These are phyloP conservation scores for Paralichthys olivaceus DNA, from an alignment of 2,113 vertebrate genomes.

Conservation along the genomic window DNA sequence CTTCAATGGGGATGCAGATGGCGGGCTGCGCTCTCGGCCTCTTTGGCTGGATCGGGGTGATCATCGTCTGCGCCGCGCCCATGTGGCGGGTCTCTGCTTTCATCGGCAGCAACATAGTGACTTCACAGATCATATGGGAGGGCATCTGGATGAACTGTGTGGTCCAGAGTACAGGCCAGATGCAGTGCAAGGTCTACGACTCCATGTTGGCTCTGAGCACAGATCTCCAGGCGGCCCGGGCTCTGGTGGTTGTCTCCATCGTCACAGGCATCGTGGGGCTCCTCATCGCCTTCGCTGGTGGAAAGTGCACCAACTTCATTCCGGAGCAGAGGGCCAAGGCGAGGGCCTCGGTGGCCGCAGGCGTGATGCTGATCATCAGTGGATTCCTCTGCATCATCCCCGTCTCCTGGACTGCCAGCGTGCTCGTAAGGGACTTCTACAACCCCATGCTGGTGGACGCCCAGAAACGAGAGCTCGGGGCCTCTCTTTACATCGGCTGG, in stretches of 20 bases:
- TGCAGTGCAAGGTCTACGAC: constrained; percentile 82
- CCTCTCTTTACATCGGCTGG: constrained; percentile 90
- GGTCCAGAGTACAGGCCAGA: constrained; percentile 80
- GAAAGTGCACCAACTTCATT: constrained; percentile 93
- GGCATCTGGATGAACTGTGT: constrained; percentile 82
- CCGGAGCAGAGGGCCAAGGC: constrained; percentile 83
- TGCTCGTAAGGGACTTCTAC: constrained; percentile 90
- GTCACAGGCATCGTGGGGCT: constrained; percentile 76
- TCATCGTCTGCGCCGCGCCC: constrained; percentile 65
- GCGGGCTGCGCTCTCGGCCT: constrained; percentile 66
- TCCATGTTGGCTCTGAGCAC: constrained; percentile 72
- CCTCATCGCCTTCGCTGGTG: constrained; percentile 59
- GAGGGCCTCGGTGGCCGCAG: constrained; percentile 83
- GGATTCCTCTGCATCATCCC: constrained; percentile 87
- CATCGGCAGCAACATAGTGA: constrained; percentile 78
- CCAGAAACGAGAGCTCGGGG: constrained; percentile 83
- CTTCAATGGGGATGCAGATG: constrained; percentile 76
- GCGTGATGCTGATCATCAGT: constrained; percentile 84
- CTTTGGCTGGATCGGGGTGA: constrained; percentile 72
- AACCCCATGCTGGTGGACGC: constrained; percentile 52
- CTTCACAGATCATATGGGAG: constrained; percentile 78
- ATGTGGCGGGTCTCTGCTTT: constrained; percentile 80
- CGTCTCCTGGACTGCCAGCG: constrained; percentile 88
- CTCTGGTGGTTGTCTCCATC: constrained; percentile 85
- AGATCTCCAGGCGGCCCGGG: constrained; percentile 78